Evolutionary conservation across 1,140 invertebrate genomes (phyloP), one percentile per base, ranked within the genome.

Genomic region (Laupala kohalensis): DNA sequence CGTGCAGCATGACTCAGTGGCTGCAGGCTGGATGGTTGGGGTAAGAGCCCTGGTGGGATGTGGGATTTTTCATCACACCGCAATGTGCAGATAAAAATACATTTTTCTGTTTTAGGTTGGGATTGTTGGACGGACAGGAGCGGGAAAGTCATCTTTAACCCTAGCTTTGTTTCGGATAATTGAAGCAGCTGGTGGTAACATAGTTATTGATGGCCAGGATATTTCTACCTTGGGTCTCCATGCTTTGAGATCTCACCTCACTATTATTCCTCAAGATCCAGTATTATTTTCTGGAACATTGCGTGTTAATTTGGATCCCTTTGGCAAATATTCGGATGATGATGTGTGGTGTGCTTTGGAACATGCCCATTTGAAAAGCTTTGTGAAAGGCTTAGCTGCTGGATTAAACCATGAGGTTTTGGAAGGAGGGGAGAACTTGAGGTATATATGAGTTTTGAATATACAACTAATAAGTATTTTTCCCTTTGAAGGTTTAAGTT

Each of bases 241-340:
- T 79, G 89, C 93, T 74, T 80, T 99, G 25, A 85, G 97, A n/a
- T 73, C 75, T 13, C 85, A 91, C 74, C 84, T 98, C 25, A 97
- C 95, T 19, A 96, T 97, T 77, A 96, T 97, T 80, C 92, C 92
- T 66, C 84, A 89, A 79, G 93, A 96, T 84, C 93, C 93, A 4
- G 90, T 95, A 71, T 81, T 96, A 68, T 96, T 96, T 81, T 92
- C 92, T 37, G 93, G 93, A 69, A 90, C 88, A 53, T 78, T 96
- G 72, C 84, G 90, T 66, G 84, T 90, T 79, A 92, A 96, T 82
- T 84, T 96, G 25, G 94, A 96, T 84, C 94, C 94, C 0, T 95
- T 95, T 77, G 83, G 88, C 73, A 80, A 81, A 13, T 87, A 90
- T 79, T 84, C 85, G 6, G 94, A 96, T 76, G 88, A 89, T 0